A percentile compares a stretch with the other conserved stretches of the same genome.
These are phyloP conservation scores for Toxotes chatareus DNA, from an alignment of 2,113 vertebrate species.

Conservation along the genomic window DNA sequence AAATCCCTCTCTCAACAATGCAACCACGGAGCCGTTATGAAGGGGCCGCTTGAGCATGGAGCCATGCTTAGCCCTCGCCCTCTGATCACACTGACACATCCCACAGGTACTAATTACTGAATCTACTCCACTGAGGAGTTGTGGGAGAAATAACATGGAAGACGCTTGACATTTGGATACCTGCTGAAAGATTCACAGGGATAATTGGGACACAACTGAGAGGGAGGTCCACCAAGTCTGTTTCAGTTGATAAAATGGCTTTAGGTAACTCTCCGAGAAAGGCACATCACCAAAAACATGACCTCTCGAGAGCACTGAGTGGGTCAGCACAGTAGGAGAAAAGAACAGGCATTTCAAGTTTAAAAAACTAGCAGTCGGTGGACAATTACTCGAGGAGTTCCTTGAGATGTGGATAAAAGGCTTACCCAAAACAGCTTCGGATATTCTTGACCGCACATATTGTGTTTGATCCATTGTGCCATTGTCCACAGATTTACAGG, in stretches of 20 bases:
- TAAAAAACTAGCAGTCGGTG: conserved; percentile 47
- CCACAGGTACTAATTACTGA: conserved; percentile 87
- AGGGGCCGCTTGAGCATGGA: conserved; percentile 61
- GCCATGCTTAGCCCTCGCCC: conserved; percentile 73
- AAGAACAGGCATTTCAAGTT: conserved; percentile 57
- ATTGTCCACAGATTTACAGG: conserved; percentile 68
- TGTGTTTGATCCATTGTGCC: conserved; percentile 69
- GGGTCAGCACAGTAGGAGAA: conserved; percentile 43
- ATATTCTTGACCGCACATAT: conserved; percentile 77
- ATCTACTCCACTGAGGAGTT: conserved; percentile 67
- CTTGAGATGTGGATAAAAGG: conserved; percentile 78
- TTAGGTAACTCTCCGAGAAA: conserved; percentile 68
- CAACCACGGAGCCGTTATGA: conserved; percentile 60
- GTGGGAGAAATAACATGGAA: conserved; percentile 74
- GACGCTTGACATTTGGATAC: conserved; percentile 85
- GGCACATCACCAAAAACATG: conserved; percentile 73
- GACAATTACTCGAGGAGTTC: conserved; percentile 78
- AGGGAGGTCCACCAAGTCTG: conserved; percentile 75
- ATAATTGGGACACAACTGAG: conserved; percentile 84
- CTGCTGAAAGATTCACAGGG: conserved; percentile 74
- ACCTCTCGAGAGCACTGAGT: conserved; percentile 58
- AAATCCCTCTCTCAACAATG: conserved; percentile 72
- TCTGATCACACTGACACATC: conserved; percentile 81
- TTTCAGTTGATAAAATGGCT: conserved; percentile 80
- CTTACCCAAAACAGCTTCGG: conserved; percentile 73